Conservation (phyloP, 2,888 invertebrate species). For the Muschampia plurimacula region DNA sequence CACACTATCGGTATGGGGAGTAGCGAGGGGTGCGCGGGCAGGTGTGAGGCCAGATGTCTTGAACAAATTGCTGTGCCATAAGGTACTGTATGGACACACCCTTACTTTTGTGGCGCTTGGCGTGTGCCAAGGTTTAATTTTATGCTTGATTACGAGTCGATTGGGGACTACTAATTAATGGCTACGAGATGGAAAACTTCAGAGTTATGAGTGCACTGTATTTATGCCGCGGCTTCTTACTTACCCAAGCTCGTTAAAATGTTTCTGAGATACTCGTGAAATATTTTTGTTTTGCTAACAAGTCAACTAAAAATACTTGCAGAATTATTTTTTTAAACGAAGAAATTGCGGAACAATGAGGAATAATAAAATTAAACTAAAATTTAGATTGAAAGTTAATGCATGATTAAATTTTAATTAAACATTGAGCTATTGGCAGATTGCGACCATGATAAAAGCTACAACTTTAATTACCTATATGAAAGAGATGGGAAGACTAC, state of each 20-base stretch:
- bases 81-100: conserved; percentile 81
- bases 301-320: not conserved
- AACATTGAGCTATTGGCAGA: too few species aligned
- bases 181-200: conserved; percentile 67
- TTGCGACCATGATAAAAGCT: too few species aligned
- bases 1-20: conserved; percentile 65
- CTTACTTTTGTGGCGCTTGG: conserved; percentile 75
- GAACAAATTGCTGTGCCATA: conserved; percentile 83
- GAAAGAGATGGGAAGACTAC: too few species aligned
- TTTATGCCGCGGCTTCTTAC: conserved; percentile 37
- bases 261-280: conserved; percentile 20
- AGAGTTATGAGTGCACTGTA: conserved; percentile 48
- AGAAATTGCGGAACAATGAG: not conserved
- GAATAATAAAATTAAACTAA: too few species aligned
- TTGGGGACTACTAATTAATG: conserved; percentile 78
- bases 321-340: not conserved
- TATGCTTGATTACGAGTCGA: conserved; percentile 82
- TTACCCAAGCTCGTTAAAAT: conserved; percentile 27
- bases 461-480: too few species aligned
- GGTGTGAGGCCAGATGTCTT: conserved; percentile 85
- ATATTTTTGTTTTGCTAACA: conserved; percentile 1
- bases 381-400: too few species aligned
- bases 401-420: too few species aligned
- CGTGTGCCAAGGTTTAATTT: conserved; percentile 86
- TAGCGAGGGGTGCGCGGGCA: conserved; percentile 68